Evolutionary conservation across 2,797 vertebrate species (phyloP).

Genomic region (Gephyroberyx darwinii): DNA sequence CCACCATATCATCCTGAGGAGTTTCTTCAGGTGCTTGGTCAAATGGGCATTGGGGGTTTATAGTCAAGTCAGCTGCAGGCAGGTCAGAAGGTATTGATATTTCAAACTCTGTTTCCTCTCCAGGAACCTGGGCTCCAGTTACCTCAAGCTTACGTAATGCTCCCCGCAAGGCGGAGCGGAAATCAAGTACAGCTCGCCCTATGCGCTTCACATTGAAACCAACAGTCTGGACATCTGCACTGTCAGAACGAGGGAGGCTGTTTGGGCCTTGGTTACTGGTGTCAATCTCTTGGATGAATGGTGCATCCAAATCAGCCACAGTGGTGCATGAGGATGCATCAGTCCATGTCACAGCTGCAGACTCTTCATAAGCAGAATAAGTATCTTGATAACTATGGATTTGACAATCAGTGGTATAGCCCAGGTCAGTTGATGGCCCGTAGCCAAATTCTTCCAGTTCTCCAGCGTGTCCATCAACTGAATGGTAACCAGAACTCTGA

Average conservation of each 20-base stretch:
- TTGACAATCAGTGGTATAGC: constrained; percentile 47
- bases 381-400: constrained; percentile 51
- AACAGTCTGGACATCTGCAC: constrained; percentile 80
- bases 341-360: constrained; percentile 54
- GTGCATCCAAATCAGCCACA: constrained; percentile 25
- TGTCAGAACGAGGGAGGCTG: constrained; percentile 67
- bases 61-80: constrained; percentile 70
- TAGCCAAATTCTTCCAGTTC: constrained; percentile 52
- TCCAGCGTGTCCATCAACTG: constrained; percentile 55
- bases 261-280: constrained; percentile 40
- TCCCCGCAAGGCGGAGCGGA: constrained; percentile 87
- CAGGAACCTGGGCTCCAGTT: constrained; percentile 77
- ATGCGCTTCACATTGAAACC: constrained; percentile 89
- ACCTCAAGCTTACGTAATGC: constrained; percentile 91
- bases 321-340: constrained; percentile 33
- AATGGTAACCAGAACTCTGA: constrained; percentile 74
- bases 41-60: constrained; percentile 37
- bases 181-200: constrained; percentile 88
- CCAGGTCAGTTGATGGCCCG: constrained; percentile 49
- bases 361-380: constrained; percentile 48
- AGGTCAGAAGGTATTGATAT: constrained; percentile 60
- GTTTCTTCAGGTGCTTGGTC: constrained; percentile 35
- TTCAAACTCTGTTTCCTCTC: constrained; percentile 81
- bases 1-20: constrained; percentile 15
- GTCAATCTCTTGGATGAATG: constrained; percentile 30